Evolutionary conservation across 2,888 invertebrate genomes (phyloP).

Genomic region (Allygus modestus): DNA sequence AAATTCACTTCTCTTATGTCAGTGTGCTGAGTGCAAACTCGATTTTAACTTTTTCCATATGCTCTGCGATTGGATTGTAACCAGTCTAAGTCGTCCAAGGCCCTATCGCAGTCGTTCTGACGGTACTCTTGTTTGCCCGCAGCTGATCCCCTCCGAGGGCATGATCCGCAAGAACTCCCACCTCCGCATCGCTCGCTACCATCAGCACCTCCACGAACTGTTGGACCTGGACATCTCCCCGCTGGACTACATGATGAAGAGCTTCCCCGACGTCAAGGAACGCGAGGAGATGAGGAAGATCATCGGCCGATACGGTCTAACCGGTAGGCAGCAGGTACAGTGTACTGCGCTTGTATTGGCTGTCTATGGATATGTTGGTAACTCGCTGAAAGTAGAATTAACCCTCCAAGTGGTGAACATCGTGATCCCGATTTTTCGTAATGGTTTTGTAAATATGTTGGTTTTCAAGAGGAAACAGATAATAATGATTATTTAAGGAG

Average conservation of each 20-base stretch:
- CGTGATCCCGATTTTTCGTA: too few species aligned
- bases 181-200: constrained; percentile 97
- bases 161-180: constrained; percentile 99
- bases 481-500: too few species aligned
- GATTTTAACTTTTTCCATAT: too few species aligned
- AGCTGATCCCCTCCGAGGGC: constrained; percentile 95
- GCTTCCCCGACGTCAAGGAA: constrained; percentile 98
- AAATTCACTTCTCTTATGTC: too few species aligned
- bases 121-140: too few species aligned
- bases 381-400: background rate
- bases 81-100: too few species aligned
- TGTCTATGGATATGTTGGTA: too few species aligned
- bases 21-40: too few species aligned
- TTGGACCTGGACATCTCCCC: constrained; percentile 96
- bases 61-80: too few species aligned
- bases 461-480: too few species aligned
- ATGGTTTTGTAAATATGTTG: background rate
- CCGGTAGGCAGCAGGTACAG: constrained; percentile 94
- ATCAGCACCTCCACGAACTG: constrained; percentile 98
- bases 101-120: too few species aligned
- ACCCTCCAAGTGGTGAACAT: too few species aligned
- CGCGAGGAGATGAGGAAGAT: constrained; percentile 99
- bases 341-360: background rate
- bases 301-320: constrained; percentile 97
- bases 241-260: constrained; percentile 98